These are phyloP conservation scores for Ischnura elegans DNA, from an alignment of 2,888 invertebrate genomes.

Conservation along the genomic window DNA sequence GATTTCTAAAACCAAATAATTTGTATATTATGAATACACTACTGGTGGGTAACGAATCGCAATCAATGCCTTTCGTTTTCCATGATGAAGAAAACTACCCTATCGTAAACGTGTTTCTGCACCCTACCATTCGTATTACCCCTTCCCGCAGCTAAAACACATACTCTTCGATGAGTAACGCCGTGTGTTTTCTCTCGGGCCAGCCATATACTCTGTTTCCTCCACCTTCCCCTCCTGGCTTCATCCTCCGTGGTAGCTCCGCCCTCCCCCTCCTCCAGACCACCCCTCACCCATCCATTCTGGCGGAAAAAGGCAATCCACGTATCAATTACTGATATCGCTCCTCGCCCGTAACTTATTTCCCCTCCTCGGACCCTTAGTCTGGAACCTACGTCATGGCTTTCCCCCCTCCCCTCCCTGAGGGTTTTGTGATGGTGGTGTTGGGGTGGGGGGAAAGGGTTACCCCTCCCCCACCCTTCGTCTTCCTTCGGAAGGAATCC, in stretches of 20 bases:
- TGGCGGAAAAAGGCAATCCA: conserved; percentile 45
- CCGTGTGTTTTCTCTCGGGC: too few species aligned
- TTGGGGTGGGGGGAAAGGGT: too few species aligned
- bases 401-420: not conserved
- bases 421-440: too few species aligned
- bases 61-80: too few species aligned
- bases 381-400: conserved; percentile 28
- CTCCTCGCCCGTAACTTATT: conserved; percentile 51
- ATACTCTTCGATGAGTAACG: too few species aligned
- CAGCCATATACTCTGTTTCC: conserved; percentile 5
- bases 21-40: too few species aligned
- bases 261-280: not conserved
- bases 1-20: too few species aligned
- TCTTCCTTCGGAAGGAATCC: too few species aligned
- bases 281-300: not conserved
- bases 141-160: too few species aligned
- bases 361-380: conserved; percentile 15
- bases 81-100: too few species aligned
- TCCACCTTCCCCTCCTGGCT: not conserved
- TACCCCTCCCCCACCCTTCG: not conserved
- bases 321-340: conserved; percentile 52
- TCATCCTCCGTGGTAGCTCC: not conserved
- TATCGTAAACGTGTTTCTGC: too few species aligned
- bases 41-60: too few species aligned
- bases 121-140: not conserved